Conservation (phyloP, 1,140 invertebrate species). For the Zophobas morio region DNA sequence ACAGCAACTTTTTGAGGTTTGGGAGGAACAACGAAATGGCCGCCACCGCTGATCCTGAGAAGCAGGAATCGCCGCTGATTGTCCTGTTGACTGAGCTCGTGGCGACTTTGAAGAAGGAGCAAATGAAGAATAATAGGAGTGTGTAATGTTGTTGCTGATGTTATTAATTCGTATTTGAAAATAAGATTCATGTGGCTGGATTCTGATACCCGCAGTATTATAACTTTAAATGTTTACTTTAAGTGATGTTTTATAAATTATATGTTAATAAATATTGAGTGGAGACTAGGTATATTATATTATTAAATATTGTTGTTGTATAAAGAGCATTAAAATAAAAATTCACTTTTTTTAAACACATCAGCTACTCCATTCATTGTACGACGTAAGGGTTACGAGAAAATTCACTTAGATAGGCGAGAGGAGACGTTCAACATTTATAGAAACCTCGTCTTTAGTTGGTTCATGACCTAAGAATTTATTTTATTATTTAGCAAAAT, state of each 20-base stretch:
- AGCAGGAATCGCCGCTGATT: conserved; percentile 14
- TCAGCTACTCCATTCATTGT: too few relatives aligned
- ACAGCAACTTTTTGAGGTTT: conserved; percentile 55
- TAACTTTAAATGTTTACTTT: conserved; percentile 12
- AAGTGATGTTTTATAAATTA: conserved; percentile 20
- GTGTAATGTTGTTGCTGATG: conserved; percentile 8
- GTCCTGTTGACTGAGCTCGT: conserved; percentile 8
- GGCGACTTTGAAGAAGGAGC: conserved; percentile 3
- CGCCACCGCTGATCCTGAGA: conserved; percentile 4
- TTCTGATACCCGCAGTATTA: conserved; percentile 6
- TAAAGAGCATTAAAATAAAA: conserved; percentile 43
- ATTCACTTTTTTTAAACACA: conserved; percentile 38
- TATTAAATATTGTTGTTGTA: conserved; percentile 22
- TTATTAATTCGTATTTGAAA: conserved; percentile 14
- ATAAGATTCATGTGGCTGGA: conserved; percentile 30
- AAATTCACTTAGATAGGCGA: too few relatives aligned
- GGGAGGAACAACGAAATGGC: conserved; percentile 42
- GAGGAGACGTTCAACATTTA: too few relatives aligned
- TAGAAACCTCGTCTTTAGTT: too few relatives aligned
- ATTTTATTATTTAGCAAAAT: too few relatives aligned
- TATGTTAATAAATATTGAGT: conserved; percentile 8
- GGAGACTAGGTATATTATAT: neutral
- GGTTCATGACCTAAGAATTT: too few relatives aligned
- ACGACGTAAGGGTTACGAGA: too few relatives aligned
- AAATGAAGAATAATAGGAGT: conserved; percentile 7